Conservation (phyloP, 2,113 vertebrate species). For the Hemiscyllium ocellatum region DNA sequence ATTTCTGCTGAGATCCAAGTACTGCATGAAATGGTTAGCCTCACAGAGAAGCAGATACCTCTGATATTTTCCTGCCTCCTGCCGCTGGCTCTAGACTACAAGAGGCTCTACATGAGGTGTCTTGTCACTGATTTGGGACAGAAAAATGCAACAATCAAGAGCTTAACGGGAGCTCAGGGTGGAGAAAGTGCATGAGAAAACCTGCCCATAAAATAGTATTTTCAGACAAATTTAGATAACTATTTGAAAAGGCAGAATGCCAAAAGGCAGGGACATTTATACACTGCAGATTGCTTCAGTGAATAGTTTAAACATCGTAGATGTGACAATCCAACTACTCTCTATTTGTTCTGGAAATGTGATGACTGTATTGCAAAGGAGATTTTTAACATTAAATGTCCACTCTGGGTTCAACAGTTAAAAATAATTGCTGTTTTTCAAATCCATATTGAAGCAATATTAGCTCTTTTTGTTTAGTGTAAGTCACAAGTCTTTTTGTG, state of each 20-base stretch:
- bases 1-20: not conserved
- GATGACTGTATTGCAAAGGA: not conserved
- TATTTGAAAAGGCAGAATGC: not conserved
- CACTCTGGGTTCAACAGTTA: not conserved
- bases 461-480: not conserved
- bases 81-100: not conserved
- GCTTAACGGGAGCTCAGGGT: not conserved
- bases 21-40: not conserved
- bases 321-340: not conserved
- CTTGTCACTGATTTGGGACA: not conserved
- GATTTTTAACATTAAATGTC: not conserved
- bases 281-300: not conserved
- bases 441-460: not conserved
- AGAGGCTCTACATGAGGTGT: not conserved
- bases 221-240: not conserved
- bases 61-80: not conserved
- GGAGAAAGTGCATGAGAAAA: not conserved
- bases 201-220: not conserved
- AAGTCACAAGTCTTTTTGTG: not conserved
- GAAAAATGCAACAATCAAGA: not conserved
- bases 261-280: not conserved
- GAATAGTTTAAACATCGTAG: not conserved
- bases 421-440: not conserved
- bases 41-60: not conserved
- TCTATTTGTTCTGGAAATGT: not conserved